Conservation (phyloP, 2,888 invertebrate species). For the Drosophila barbarae region DNA sequence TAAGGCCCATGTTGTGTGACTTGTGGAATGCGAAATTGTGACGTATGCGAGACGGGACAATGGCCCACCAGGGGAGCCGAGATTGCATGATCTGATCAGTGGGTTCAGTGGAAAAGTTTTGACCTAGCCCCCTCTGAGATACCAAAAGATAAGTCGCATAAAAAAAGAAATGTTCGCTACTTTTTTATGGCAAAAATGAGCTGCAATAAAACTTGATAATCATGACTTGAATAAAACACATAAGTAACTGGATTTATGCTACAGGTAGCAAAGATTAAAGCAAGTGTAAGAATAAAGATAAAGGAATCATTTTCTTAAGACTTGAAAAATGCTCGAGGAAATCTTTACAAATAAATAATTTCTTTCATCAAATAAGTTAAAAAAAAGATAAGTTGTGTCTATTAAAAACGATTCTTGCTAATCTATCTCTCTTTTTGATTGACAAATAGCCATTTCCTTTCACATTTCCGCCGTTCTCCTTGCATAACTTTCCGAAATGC, state of each 20-base stretch:
- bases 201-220: constrained; percentile 10
- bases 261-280: not conserved
- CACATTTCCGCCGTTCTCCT: constrained; percentile 21
- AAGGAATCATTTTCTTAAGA: not conserved
- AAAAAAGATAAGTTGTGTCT: not conserved
- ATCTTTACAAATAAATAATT: no score
- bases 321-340: not conserved
- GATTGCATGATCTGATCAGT: constrained; percentile 9
- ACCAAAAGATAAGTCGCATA: constrained; percentile 13
- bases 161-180: not conserved
- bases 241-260: constrained; percentile 3
- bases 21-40: constrained; percentile 33
- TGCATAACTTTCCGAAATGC: constrained; percentile 35
- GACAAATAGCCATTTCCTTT: constrained; percentile 15
- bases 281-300: not conserved
- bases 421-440: not conserved
- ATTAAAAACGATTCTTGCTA: not conserved
- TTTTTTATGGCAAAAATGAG: constrained; percentile 4
- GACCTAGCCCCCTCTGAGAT: constrained; percentile 13
- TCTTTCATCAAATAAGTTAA: not conserved
- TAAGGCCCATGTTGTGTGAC: constrained; percentile 39
- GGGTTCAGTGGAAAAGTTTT: constrained; percentile 52
- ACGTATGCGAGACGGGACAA: constrained; percentile 51
- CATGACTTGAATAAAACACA: constrained; percentile 23
- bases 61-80: constrained; percentile 17